Conservation (phyloP, 2,113 vertebrate species). For the Cyanoliseus patagonus region DNA sequence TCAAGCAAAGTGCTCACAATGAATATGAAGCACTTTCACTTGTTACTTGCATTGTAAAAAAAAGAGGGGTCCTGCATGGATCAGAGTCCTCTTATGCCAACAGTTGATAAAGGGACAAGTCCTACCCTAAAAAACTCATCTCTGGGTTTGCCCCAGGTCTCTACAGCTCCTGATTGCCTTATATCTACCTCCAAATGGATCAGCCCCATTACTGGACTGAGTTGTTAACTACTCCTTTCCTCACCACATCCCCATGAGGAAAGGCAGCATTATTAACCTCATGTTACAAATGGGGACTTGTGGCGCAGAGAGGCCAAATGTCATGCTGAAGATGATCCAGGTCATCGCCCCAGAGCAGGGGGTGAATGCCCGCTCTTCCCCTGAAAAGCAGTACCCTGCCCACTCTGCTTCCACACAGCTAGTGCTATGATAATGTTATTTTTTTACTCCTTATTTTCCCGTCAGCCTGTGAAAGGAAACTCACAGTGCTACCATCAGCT, state of each 20-base stretch:
- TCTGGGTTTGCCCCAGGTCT: neutral
- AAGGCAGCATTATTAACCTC: neutral
- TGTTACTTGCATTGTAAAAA: neutral
- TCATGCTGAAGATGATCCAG: neutral
- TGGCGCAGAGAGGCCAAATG: neutral
- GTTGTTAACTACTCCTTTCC: neutral
- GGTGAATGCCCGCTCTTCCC: neutral
- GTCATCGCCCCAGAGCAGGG: neutral
- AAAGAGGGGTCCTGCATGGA: neutral
- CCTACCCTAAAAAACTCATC: neutral
- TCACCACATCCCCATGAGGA: neutral
- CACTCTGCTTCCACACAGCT: neutral
- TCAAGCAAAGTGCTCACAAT: neutral
- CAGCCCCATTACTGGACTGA: neutral
- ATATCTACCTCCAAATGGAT: neutral
- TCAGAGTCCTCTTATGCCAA: neutral
- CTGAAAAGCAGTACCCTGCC: neutral
- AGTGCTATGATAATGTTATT: neutral
- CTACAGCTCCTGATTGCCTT: neutral
- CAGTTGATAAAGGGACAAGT: neutral
- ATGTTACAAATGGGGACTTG: neutral
- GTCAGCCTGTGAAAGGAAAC: neutral
- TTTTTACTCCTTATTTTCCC: neutral
- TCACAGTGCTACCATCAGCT: neutral
- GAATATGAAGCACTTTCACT: neutral